Evolutionary conservation across 2,888 invertebrate genomes (phyloP).

Genomic region (Oithona nana): DNA sequence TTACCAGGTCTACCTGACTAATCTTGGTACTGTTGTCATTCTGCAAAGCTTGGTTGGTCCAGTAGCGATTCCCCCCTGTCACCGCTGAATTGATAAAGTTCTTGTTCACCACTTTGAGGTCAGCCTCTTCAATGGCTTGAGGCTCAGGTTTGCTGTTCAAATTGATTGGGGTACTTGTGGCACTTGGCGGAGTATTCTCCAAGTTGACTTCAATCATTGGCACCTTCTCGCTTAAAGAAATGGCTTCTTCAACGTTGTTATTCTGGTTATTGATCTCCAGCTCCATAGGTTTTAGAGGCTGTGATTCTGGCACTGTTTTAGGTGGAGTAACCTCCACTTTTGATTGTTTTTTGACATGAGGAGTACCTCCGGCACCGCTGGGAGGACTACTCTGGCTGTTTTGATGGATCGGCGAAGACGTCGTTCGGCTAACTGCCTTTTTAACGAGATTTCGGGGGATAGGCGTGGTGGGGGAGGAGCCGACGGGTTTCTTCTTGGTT

Average conservation of each 20-base stretch:
- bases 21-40: slow-evolving; percentile 1
- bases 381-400: too few relatives aligned
- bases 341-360: not conserved
- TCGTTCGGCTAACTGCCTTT: not conserved
- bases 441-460: not conserved
- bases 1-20: slow-evolving; percentile 4
- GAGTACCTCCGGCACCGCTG: too few relatives aligned
- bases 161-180: not conserved
- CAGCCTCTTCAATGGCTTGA: not conserved
- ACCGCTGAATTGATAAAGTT: not conserved
- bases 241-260: too few relatives aligned
- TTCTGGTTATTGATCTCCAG: not conserved
- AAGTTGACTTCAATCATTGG: not conserved
- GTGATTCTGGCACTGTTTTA: not conserved
- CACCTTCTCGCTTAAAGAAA: too few relatives aligned
- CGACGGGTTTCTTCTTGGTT: not conserved
- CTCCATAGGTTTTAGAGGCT: not conserved
- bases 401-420: not conserved
- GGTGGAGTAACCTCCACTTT: not conserved
- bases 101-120: not conserved
- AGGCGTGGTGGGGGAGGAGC: not conserved
- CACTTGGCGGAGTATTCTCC: not conserved
- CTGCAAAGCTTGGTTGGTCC: slow-evolving; percentile 10
- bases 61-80: not conserved
- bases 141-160: not conserved